Evolutionary conservation across 2,888 invertebrate species (phyloP).

Genomic region (Lepidocyrtinus sp.): DNA sequence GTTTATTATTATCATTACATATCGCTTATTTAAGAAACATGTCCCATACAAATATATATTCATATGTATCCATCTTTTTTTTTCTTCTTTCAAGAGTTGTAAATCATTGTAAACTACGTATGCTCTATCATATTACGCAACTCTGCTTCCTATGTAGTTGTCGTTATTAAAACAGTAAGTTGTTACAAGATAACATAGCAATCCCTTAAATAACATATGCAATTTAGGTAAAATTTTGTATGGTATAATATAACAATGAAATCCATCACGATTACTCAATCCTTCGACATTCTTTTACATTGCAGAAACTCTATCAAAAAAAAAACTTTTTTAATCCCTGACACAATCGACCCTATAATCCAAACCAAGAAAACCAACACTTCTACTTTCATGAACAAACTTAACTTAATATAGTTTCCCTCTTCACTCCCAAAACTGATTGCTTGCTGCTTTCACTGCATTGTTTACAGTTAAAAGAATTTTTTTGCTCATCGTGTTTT

Average conservation of each 20-base stretch:
- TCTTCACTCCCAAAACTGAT: too few species aligned
- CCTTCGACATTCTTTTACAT: conserved; percentile 41
- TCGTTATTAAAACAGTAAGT: too few species aligned
- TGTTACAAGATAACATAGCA: too few species aligned
- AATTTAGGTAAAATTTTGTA: too few species aligned
- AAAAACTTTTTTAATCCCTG: not conserved
- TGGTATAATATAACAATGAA: too few species aligned
- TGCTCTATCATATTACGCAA: too few species aligned
- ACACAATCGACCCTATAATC: not conserved
- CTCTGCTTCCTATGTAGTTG: too few species aligned
- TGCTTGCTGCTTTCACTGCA: conserved; percentile 2
- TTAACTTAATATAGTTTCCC: too few species aligned
- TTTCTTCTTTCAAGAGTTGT: too few species aligned
- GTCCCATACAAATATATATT: not conserved
- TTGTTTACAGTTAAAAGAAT: not conserved
- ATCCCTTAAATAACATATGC: too few species aligned
- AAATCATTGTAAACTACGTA: too few species aligned
- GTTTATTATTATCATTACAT: conserved; percentile 5
- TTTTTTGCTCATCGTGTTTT: conserved; percentile 3
- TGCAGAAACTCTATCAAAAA: conserved; percentile 1
- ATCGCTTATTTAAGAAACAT: not conserved
- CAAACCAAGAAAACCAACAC: not conserved
- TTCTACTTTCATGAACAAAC: not conserved
- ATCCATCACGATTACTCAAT: conserved; percentile 61
- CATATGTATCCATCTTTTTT: too few species aligned